These are phyloP conservation scores for Epinephelus malabaricus DNA, from an alignment of 2,797 vertebrate genomes.

Conservation along the genomic window DNA sequence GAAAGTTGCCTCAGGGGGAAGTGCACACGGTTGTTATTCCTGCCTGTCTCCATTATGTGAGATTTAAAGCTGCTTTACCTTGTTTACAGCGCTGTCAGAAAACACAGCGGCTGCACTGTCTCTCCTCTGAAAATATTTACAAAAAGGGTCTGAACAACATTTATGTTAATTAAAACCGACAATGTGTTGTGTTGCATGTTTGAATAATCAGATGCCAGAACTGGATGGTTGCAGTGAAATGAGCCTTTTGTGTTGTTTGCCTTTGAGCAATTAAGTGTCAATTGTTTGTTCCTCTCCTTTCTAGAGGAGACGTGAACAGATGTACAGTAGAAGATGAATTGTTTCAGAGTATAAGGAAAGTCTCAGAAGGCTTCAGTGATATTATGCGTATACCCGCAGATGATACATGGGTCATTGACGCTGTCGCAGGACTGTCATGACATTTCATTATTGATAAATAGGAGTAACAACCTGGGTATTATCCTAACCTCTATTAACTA, in stretches of 20 bases:
- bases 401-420: constrained; percentile 46
- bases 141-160: constrained; percentile 33
- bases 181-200: constrained; percentile 34
- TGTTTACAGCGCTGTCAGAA: constrained; percentile 72
- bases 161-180: constrained; percentile 59
- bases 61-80: constrained; percentile 68
- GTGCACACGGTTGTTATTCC: constrained; percentile 59
- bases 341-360: constrained; percentile 31
- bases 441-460: constrained; percentile 62
- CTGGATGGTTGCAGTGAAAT: constrained; percentile 50
- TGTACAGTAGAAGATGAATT: constrained; percentile 42
- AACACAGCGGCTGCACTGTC: constrained; percentile 51
- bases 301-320: constrained; percentile 49
- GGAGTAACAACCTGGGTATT: constrained; percentile 36
- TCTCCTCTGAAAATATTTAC: constrained; percentile 60
- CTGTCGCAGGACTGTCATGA: constrained; percentile 39
- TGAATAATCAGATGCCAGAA: constrained; percentile 55
- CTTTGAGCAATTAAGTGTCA: constrained; percentile 68
- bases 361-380: constrained; percentile 32
- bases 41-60: constrained; percentile 71
- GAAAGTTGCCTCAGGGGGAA: constrained; percentile 64
- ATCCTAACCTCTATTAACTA: constrained; percentile 62
- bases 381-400: constrained; percentile 9
- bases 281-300: constrained; percentile 41
- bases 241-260: constrained; percentile 56